These are phyloP conservation scores for Gastrophysa polygoni DNA, from an alignment of 2,888 invertebrate species.

Conservation along the genomic window DNA sequence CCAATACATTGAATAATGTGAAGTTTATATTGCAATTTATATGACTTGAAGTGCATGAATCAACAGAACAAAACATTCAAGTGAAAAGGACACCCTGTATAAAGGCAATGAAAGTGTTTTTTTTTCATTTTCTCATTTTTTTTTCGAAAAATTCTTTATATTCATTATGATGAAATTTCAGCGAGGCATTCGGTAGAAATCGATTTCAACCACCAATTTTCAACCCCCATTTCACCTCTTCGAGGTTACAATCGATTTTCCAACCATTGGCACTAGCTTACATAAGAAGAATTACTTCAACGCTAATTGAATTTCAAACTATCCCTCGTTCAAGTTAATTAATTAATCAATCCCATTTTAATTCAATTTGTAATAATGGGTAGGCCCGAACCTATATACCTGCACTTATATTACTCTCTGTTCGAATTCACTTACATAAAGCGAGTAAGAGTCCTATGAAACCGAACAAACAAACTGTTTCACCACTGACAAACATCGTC, in stretches of 20 bases:
- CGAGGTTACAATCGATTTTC: slow-evolving; percentile 17
- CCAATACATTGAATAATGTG: too few relatives aligned
- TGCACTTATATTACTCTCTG: too few relatives aligned
- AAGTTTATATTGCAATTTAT: too few relatives aligned
- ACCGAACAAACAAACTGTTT: slow-evolving; percentile 2
- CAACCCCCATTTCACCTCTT: not conserved
- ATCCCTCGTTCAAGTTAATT: not conserved
- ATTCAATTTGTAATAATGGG: too few relatives aligned
- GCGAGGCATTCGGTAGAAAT: not conserved
- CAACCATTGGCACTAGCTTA: slow-evolving; percentile 10
- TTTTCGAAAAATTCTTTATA: too few relatives aligned
- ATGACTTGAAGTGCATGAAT: too few relatives aligned
- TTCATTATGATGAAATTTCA: too few relatives aligned
- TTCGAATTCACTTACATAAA: slow-evolving; percentile 17
- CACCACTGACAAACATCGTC: slow-evolving; percentile 16
- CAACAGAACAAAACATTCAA: too few relatives aligned
- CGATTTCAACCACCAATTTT: not conserved
- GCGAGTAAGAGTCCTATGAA: slow-evolving; percentile 16
- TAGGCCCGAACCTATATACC: too few relatives aligned
- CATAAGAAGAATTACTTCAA: slow-evolving; percentile 3
- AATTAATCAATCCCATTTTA: not conserved
- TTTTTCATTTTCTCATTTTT: too few relatives aligned
- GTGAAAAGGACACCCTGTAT: too few relatives aligned
- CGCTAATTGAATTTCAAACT: not conserved
- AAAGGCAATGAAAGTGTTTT: too few relatives aligned